These are phyloP conservation scores for Hirtodrosophila cameraria DNA, from an alignment of 2,888 invertebrate genomes.

Conservation along the genomic window DNA sequence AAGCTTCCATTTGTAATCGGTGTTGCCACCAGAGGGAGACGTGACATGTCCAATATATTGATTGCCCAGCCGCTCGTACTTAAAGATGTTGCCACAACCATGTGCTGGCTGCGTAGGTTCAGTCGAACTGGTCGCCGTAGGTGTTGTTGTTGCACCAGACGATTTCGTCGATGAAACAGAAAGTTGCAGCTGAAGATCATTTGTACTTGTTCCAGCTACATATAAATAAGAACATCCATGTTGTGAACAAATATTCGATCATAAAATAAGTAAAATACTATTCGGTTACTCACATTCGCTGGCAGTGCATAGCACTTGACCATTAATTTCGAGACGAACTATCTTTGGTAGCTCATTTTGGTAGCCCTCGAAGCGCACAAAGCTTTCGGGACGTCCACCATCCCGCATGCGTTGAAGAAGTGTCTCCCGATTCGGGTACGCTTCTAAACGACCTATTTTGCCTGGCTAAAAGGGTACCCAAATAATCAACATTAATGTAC, in stretches of 20 bases:
- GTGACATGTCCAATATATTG: slow-evolving; percentile 48
- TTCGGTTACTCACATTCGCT: slow-evolving; percentile 54
- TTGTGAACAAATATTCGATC: no score
- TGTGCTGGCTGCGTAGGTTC: no score
- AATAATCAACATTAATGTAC: background rate
- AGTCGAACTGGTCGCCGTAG: no score
- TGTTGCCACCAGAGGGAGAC: slow-evolving; percentile 35
- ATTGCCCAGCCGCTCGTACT: slow-evolving; percentile 13
- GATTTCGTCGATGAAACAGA: no score
- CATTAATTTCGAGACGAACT: slow-evolving; percentile 42
- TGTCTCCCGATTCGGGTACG: slow-evolving; percentile 44
- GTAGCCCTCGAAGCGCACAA: slow-evolving; percentile 40
- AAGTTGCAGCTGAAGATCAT: no score
- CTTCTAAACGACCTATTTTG: slow-evolving; percentile 32
- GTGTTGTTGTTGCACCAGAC: no score
- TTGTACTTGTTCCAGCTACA: no score
- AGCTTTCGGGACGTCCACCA: slow-evolving; percentile 46
- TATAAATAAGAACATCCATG: no score
- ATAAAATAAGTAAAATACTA: no score
- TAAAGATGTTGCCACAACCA: no score
- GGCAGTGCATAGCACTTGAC: slow-evolving; percentile 37
- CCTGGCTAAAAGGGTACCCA: slow-evolving; percentile 25
- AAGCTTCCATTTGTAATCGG: slow-evolving; percentile 40
- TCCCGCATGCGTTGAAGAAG: slow-evolving; percentile 38
- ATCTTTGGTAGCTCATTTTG: slow-evolving; percentile 57